Percentiles rank a stretch among this genome's conserved stretches.
These are phyloP conservation scores for Gallinago solitaria DNA, from an alignment of 2,797 vertebrate genomes.

Conservation along the genomic window DNA sequence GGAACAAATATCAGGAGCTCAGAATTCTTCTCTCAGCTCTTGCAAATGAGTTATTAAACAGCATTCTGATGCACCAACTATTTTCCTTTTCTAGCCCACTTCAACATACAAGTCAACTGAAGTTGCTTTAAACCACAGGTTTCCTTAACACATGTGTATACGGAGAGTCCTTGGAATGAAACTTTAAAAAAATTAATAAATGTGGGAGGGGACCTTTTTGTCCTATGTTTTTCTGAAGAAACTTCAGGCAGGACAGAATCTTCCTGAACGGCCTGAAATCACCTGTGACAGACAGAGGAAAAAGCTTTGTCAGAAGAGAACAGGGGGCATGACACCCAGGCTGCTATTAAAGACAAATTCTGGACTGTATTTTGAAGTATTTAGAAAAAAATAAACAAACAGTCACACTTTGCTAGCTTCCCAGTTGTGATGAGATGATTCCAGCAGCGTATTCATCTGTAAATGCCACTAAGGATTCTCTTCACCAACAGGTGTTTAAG, in stretches of 20 bases:
- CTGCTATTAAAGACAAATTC: not conserved
- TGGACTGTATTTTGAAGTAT: not conserved
- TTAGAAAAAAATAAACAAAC: not conserved
- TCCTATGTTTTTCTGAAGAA: not conserved
- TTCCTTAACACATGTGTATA: not conserved
- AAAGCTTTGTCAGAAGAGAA: not conserved
- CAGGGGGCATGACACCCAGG: not conserved
- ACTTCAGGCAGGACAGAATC: not conserved
- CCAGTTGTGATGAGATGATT: not conserved
- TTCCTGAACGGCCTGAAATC: not conserved
- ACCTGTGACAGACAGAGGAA: not conserved
- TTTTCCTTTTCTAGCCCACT: not conserved
- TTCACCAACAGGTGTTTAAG: not conserved
- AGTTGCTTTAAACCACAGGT: not conserved
- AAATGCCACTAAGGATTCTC: not conserved
- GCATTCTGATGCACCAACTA: not conserved
- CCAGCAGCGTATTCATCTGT: not conserved
- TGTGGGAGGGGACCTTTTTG: not conserved
- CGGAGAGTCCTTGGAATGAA: not conserved
- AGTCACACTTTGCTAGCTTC: not conserved
- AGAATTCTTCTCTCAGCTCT: not conserved
- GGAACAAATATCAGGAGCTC: not conserved
- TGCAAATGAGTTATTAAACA: not conserved
- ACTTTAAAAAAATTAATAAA: not conserved
- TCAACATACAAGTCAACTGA: not conserved